phyloP scores from a whole-genome alignment of 1,140 invertebrate genomes.

The Bombus waltoni region DNA sequence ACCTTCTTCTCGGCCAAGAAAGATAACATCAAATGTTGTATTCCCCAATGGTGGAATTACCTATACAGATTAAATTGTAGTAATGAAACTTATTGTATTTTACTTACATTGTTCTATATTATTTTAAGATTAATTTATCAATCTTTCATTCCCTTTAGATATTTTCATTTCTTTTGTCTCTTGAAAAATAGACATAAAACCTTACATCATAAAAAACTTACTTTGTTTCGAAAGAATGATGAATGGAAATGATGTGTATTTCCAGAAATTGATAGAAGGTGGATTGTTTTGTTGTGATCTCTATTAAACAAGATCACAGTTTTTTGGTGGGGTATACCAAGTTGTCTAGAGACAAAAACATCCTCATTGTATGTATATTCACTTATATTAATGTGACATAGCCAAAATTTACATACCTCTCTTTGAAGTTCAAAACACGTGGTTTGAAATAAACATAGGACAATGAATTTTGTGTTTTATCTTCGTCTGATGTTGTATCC shows the following conservation, averaged over 20 bases:
- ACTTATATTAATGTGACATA: background rate
- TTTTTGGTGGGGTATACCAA: constrained; percentile 92
- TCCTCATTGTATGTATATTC: constrained; percentile 14
- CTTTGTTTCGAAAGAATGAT: constrained; percentile 96
- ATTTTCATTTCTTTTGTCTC: background rate
- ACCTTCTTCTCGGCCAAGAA: constrained; percentile 95
- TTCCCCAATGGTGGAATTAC: constrained; percentile 94
- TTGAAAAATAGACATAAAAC: background rate
- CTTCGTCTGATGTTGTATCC: constrained; percentile 72
- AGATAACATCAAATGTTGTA: constrained; percentile 97
- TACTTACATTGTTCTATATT: background rate
- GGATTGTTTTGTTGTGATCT: constrained; percentile 89
- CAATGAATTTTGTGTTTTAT: constrained; percentile 73
- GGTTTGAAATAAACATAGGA: constrained; percentile 78
- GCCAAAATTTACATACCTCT: constrained; percentile 69
- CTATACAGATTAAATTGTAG: constrained; percentile 81
- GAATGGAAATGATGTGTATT: constrained; percentile 95
- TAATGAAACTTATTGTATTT: background rate
- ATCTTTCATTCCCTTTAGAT: background rate
- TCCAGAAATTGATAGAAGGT: constrained; percentile 93
- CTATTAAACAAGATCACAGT: constrained; percentile 91
- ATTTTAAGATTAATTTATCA: background rate
- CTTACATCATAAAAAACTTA: constrained; percentile 75
- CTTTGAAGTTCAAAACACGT: constrained; percentile 79
- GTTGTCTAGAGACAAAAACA: constrained; percentile 84